Evolutionary conservation across 2,888 invertebrate species (phyloP).

Genomic region (Parelbella ahira): DNA sequence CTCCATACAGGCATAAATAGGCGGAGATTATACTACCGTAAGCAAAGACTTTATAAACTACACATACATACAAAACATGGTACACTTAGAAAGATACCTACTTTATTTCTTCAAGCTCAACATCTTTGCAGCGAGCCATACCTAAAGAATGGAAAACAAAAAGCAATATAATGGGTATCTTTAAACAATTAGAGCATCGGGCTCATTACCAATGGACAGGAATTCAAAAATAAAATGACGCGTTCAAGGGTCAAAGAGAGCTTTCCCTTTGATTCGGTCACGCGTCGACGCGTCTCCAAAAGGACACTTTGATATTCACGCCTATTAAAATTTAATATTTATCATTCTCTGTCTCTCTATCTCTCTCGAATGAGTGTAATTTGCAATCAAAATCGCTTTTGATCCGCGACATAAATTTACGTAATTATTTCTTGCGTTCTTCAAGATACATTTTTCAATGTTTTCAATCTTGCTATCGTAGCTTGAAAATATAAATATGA

Average conservation of each 20-base stretch:
- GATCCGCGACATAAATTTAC: conserved; percentile 23
- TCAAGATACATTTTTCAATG: no score
- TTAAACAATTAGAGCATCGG: conserved; percentile 34
- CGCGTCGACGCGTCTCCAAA: conserved; percentile 40
- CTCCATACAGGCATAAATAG: no score
- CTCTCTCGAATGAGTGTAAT: conserved; percentile 44
- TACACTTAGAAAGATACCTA: no score
- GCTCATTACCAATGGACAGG: conserved; percentile 28
- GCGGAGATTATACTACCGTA: no score
- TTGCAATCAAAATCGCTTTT: conserved; percentile 30
- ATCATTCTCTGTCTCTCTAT: conserved; percentile 48
- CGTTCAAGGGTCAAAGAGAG: conserved; percentile 46
- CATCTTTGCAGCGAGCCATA: no score
- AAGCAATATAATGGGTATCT: no score
- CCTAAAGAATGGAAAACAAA: no score
- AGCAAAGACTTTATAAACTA: no score
- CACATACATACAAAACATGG: no score
- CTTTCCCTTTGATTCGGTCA: conserved; percentile 51
- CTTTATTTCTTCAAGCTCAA: no score
- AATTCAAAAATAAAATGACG: conserved; percentile 34
- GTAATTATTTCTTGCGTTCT: conserved; percentile 7
- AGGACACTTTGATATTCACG: conserved; percentile 37
- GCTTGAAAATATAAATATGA: no score
- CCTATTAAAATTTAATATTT: conserved; percentile 58
- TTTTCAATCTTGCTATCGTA: no score